Evolutionary conservation across 2,888 invertebrate genomes (phyloP), one percentile per base, ranked within the genome.

Genomic region (Euproctis similis): DNA sequence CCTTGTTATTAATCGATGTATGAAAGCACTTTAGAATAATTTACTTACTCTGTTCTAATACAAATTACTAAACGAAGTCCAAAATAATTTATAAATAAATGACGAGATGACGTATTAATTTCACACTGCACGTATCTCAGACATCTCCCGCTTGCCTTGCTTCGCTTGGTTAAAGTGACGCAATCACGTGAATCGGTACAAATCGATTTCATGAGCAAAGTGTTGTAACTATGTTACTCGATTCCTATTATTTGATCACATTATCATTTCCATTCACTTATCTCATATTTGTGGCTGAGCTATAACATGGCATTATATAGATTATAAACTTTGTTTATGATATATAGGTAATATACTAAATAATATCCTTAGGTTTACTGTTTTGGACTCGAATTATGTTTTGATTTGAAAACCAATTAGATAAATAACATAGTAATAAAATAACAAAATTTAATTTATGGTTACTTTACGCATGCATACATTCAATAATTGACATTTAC

Each of bases 21-120:
- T 47, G 44, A 30, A 40, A 45, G 34, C 32, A 37, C 39, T 49
- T 36, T 37, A 46, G 31, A 42, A 42, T 48, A 35, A 34, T 47
- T 54, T 77, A 81, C 80, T 81, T 81, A 81, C 81, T n/a, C n/a
- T 68, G 59, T 61, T 60, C 62, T 62, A 46, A 54, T 37, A 54
- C 53, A 37, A 52, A 60, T 55, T 58, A 62, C 42, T 59, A 53
- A 59, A 52, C 42, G 46, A 47, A 60, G 61, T 54, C 52, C 53
- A 45, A 53, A 58, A 46, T 55, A 53, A 61, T 59, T 58, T 42
- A 48, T 44, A 52, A 51, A 59, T 59, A 68, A 70, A 52, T 61
- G 55, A 32, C 14, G 57, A 70, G 76, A 77, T 81, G 82, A 82
- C 80, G 81, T 82, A 76, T 75, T 77, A 60, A 72, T 64, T 77